Evolutionary conservation across 2,797 vertebrate species (phyloP).

Genomic region (Halcyon chelicuti): DNA sequence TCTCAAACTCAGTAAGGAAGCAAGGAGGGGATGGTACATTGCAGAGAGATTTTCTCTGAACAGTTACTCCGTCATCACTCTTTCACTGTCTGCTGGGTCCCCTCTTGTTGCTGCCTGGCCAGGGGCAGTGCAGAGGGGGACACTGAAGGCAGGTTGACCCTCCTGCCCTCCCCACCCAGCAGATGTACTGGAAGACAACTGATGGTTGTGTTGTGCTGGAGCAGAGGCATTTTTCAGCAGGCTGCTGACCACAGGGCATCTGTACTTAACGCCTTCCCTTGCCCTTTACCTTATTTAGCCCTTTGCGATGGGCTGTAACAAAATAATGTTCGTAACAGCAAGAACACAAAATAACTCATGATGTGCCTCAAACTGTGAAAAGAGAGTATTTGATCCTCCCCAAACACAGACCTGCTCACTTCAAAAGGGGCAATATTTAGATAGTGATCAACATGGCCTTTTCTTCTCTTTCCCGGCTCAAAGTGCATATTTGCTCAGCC

Average conservation of each 20-base stretch:
- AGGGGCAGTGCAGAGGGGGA: background rate
- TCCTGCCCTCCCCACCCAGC: background rate
- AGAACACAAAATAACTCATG: slow-evolving; percentile 58
- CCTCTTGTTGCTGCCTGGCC: background rate
- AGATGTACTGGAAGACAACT: background rate
- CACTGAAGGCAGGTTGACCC: background rate
- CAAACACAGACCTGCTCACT: slow-evolving; percentile 35
- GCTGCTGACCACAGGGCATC: background rate
- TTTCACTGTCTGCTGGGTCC: background rate
- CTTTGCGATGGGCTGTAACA: background rate
- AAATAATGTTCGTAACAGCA: background rate
- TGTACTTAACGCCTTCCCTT: background rate
- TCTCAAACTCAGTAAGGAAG: background rate
- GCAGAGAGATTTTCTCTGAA: background rate
- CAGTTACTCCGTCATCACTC: background rate
- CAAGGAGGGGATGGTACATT: background rate
- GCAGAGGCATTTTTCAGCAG: background rate
- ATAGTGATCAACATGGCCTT: background rate
- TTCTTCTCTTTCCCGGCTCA: background rate
- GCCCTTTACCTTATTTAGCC: slow-evolving; percentile 62
- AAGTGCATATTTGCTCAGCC: background rate
- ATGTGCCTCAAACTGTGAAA: slow-evolving; percentile 52
- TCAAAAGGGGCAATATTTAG: slow-evolving; percentile 31
- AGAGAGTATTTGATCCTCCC: background rate
- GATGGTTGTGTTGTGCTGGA: background rate